phyloP scores from a whole-genome alignment of 2,113 vertebrate genomes.

The Ranitomeya imitator region DNA sequence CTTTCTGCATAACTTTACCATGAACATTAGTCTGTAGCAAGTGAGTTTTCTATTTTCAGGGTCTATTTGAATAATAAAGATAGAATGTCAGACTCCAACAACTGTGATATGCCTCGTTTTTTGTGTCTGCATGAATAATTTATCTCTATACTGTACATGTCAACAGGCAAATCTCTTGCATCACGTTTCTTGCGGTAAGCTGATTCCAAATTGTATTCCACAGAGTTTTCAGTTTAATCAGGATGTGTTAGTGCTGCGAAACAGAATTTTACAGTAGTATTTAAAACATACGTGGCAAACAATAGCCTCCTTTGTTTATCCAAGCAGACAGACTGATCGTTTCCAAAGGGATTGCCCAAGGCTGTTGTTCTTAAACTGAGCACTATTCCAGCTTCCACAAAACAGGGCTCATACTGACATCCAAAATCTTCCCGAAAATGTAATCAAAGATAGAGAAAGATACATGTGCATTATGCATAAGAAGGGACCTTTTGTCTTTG shows the following conservation, averaged over 20 bases:
- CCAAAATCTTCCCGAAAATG: constrained; percentile 26
- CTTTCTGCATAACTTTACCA: not conserved
- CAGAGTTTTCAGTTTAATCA: constrained; percentile 47
- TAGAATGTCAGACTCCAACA: not conserved
- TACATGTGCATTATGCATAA: constrained; percentile 17
- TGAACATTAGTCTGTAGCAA: not conserved
- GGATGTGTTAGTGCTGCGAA: constrained; percentile 48
- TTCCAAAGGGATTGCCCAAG: constrained; percentile 53
- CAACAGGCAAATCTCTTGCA: constrained; percentile 28
- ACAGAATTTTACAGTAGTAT: constrained; percentile 57
- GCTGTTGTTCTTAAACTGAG: constrained; percentile 47
- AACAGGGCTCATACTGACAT: constrained; percentile 27
- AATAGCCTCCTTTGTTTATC: constrained; percentile 56
- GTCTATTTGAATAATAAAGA: constrained; percentile 29
- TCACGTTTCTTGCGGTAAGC: constrained; percentile 11
- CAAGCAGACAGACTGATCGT: constrained; percentile 47
- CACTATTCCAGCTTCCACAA: constrained; percentile 36
- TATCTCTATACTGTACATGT: constrained; percentile 21
- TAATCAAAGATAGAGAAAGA: constrained; percentile 2
- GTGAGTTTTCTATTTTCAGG: constrained; percentile 1
- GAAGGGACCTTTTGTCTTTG: constrained; percentile 25
- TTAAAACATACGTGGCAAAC: constrained; percentile 53
- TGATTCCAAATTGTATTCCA: constrained; percentile 13
- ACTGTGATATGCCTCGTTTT: not conserved
- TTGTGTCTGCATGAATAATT: not conserved